Evolutionary conservation across 2,113 vertebrate species (phyloP).

Genomic region (Hemichromis elongatus): DNA sequence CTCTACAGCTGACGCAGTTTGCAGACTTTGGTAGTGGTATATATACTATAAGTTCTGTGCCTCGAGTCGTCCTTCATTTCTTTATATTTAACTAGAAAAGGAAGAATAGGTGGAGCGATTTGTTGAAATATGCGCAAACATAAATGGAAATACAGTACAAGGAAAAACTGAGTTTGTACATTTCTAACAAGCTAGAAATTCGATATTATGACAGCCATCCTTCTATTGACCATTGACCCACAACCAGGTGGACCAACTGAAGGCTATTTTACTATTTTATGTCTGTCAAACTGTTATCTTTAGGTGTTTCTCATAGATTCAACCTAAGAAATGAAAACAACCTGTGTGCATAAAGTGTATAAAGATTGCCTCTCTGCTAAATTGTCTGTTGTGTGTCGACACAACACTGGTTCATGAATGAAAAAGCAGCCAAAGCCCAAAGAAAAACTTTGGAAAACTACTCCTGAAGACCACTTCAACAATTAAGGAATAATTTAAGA

Average conservation of each 20-base stretch:
- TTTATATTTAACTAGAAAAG: background rate
- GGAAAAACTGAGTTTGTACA: background rate
- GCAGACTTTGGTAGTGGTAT: background rate
- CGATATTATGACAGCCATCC: background rate
- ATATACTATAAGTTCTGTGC: background rate
- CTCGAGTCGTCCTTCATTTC: background rate
- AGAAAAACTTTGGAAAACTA: background rate
- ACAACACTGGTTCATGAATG: background rate
- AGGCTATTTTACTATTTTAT: background rate
- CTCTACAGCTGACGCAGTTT: background rate
- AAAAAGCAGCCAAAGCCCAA: rapidly evolving
- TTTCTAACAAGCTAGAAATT: background rate
- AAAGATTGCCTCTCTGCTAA: background rate
- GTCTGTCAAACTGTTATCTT: background rate
- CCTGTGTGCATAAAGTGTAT: background rate
- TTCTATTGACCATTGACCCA: background rate
- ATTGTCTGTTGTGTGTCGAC: background rate
- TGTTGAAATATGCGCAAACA: background rate
- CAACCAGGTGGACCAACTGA: background rate
- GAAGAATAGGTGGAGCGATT: background rate
- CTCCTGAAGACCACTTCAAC: background rate
- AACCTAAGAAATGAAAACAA: background rate
- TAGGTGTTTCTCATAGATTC: background rate
- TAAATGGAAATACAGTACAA: background rate
- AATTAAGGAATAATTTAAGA: background rate